These are phyloP conservation scores for Leucophora obtusa DNA, from an alignment of 2,888 invertebrate genomes.

Conservation along the genomic window DNA sequence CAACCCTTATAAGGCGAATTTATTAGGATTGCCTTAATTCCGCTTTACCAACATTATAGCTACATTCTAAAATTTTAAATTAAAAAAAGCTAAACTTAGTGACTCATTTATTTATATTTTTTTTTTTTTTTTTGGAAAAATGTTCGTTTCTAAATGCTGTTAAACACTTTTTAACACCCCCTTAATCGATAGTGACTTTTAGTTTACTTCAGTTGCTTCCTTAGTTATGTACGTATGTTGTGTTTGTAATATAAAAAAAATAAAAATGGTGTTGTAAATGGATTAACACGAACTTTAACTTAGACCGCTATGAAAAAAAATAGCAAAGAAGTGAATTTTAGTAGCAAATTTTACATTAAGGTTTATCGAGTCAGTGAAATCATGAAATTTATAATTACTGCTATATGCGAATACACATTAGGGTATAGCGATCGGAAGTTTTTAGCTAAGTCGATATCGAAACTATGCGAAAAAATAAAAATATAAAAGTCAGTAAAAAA, in stretches of 20 bases:
- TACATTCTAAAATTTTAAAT: neutral
- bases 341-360: neutral
- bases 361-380: neutral
- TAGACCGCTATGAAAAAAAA: neutral
- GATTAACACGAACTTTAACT: conserved; percentile 36
- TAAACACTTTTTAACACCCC: conserved; percentile 46
- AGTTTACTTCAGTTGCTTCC: neutral
- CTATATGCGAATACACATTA: neutral
- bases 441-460: too few species aligned
- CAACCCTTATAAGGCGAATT: neutral
- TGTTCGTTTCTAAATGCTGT: conserved; percentile 34
- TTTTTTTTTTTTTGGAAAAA: neutral
- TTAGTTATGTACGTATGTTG: neutral
- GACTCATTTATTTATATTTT: neutral
- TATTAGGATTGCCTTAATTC: neutral
- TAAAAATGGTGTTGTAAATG: conserved; percentile 12
- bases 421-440: too few species aligned
- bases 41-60: neutral
- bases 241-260: neutral
- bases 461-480: too few species aligned
- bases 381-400: neutral
- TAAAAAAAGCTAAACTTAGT: neutral
- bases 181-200: conserved; percentile 18
- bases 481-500: too few species aligned
- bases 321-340: neutral